Conservation (phyloP, 2,797 vertebrate species). For the Channallabes apus region DNA sequence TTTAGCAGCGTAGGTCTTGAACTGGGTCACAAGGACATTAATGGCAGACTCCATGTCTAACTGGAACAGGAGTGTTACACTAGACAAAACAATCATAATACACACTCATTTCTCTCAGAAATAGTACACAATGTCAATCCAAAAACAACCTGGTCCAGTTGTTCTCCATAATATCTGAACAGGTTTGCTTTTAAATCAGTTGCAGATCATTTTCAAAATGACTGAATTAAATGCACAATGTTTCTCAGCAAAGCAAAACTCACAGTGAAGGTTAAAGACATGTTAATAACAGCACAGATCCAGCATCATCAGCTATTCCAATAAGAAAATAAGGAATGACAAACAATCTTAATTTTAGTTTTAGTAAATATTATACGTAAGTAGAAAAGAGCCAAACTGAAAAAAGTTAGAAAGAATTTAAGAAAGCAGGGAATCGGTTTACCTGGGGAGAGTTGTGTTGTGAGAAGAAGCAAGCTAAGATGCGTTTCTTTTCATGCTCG, state of each 20-base stretch:
- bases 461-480: constrained; percentile 39
- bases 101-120: background rate
- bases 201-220: background rate
- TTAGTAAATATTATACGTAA: background rate
- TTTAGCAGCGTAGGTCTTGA: constrained; percentile 71
- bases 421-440: constrained; percentile 3
- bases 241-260: background rate
- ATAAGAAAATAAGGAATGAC: background rate
- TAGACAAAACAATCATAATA: constrained; percentile 32
- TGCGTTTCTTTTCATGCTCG: constrained; percentile 35
- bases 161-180: background rate
- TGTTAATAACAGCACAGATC: background rate
- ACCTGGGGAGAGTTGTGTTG: constrained; percentile 52
- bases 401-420: background rate
- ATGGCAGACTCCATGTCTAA: constrained; percentile 76
- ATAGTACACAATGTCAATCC: background rate
- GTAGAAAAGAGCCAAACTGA: background rate
- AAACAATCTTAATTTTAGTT: background rate
- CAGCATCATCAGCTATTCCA: background rate
- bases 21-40: constrained; percentile 67
- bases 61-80: background rate
- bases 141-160: background rate
- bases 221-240: background rate
- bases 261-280: background rate
- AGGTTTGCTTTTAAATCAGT: background rate